phyloP scores from a whole-genome alignment of 2,113 vertebrate genomes.

The Sclerurus mexicanus region DNA sequence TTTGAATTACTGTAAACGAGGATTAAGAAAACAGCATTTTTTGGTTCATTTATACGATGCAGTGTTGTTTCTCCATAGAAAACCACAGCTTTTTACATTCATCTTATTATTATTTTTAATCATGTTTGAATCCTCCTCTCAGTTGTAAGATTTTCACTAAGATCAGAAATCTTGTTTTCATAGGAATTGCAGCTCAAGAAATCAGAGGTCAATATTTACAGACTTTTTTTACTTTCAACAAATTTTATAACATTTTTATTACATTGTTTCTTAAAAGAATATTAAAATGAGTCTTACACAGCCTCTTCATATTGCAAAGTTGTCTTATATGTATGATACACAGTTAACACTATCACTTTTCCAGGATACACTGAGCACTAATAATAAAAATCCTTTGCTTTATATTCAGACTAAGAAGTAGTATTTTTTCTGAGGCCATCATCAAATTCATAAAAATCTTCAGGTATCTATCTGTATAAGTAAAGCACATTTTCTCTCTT shows the following conservation, averaged over 20 bases:
- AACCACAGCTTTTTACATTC: background rate
- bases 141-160: background rate
- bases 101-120: background rate
- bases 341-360: background rate
- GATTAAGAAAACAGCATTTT: background rate
- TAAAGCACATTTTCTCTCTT: background rate
- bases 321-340: background rate
- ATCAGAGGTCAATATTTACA: slow-evolving; percentile 36
- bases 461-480: background rate
- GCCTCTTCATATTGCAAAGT: background rate
- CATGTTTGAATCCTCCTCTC: background rate
- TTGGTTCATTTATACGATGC: background rate
- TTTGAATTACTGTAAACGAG: background rate
- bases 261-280: slow-evolving; percentile 36
- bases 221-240: background rate
- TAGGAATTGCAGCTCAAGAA: background rate
- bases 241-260: slow-evolving; percentile 46
- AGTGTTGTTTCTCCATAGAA: background rate
- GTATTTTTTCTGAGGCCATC: background rate
- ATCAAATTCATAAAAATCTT: background rate
- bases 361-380: background rate
- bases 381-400: background rate
- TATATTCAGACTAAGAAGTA: background rate
- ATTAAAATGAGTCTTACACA: slow-evolving; percentile 24
- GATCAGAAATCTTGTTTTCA: background rate